A percentile compares a stretch with the other conserved stretches of the same genome.
Evolutionary conservation across 2,888 invertebrate species (phyloP).

Genomic region (Ormyrus nitidulus): DNA sequence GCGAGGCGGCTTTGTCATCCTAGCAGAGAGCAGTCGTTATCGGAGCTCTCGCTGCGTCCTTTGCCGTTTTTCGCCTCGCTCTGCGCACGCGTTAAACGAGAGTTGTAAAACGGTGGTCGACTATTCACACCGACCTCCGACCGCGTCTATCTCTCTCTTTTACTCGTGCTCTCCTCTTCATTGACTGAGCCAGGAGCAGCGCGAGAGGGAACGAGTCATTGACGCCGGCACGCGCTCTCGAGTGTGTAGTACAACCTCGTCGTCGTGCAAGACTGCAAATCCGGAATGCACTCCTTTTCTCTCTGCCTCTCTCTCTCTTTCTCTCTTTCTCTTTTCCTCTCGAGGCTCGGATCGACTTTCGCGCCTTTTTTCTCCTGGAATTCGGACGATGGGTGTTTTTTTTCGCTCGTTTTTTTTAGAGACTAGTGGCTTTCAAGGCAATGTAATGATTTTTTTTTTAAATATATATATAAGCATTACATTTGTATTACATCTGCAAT

Average conservation of each 20-base stretch:
- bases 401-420: too few species aligned
- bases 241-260: slow-evolving; percentile 9
- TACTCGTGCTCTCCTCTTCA: slow-evolving; percentile 38
- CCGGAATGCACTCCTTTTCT: slow-evolving; percentile 27
- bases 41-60: neutral
- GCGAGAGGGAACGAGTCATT: slow-evolving; percentile 37
- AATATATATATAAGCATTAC: too few species aligned
- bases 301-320: slow-evolving; percentile 7
- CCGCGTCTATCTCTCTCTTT: slow-evolving; percentile 42
- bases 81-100: slow-evolving; percentile 35
- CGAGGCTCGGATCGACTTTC: slow-evolving; percentile 8
- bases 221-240: slow-evolving; percentile 41
- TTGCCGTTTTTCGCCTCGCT: neutral
- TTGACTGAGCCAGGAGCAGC: slow-evolving; percentile 19
- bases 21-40: slow-evolving; percentile 2
- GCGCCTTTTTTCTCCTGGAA: too few species aligned
- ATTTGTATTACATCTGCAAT: too few species aligned
- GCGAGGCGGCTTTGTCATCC: neutral
- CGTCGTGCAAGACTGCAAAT: slow-evolving; percentile 30
- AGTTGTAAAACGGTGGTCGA: slow-evolving; percentile 45
- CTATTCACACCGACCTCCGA: slow-evolving; percentile 52
- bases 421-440: too few species aligned
- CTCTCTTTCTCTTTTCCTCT: slow-evolving; percentile 12
- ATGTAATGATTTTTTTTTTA: too few species aligned
- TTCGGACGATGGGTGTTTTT: too few species aligned